Conservation (phyloP, 2,797 vertebrate genomes). For the Nannoperca australis region DNA sequence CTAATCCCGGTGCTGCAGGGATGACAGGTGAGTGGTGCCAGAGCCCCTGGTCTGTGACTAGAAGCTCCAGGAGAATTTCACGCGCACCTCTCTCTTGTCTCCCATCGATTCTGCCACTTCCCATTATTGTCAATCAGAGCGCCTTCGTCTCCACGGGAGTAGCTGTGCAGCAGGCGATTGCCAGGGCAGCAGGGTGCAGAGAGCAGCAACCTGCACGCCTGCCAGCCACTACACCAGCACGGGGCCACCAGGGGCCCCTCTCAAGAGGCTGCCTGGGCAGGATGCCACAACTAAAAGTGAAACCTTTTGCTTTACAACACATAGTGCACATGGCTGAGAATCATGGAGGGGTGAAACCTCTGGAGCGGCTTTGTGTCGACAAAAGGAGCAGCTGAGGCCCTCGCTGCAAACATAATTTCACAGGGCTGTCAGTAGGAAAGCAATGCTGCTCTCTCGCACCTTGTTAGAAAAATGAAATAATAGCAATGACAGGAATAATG, state of each 20-base stretch:
- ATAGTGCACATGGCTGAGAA: constrained; percentile 50
- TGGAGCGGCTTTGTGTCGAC: constrained; percentile 53
- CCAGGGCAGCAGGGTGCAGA: constrained; percentile 71
- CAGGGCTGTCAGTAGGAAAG: constrained; percentile 62
- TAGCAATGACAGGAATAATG: constrained; percentile 79
- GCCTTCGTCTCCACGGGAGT: constrained; percentile 69
- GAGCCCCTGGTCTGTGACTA: constrained; percentile 80
- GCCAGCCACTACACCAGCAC: constrained; percentile 58
- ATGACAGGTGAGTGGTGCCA: constrained; percentile 84
- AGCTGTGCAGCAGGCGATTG: constrained; percentile 63
- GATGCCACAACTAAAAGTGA: constrained; percentile 69
- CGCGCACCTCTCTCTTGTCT: constrained; percentile 80
- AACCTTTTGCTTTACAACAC: constrained; percentile 67
- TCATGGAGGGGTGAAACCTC: constrained; percentile 69
- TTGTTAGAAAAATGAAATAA: constrained; percentile 82
- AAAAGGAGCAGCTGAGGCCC: constrained; percentile 64
- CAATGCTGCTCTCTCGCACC: constrained; percentile 67
- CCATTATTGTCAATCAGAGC: constrained; percentile 88
- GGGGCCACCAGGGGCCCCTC: constrained; percentile 62
- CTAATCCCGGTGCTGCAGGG: constrained; percentile 73
- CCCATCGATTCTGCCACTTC: constrained; percentile 87
- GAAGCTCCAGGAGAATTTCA: constrained; percentile 79
- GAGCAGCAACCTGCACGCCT: constrained; percentile 59
- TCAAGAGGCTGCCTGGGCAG: constrained; percentile 67
- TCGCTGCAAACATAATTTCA: constrained; percentile 61